Conservation (phyloP, 2,888 invertebrate species). For the Morpho deidamia region DNA sequence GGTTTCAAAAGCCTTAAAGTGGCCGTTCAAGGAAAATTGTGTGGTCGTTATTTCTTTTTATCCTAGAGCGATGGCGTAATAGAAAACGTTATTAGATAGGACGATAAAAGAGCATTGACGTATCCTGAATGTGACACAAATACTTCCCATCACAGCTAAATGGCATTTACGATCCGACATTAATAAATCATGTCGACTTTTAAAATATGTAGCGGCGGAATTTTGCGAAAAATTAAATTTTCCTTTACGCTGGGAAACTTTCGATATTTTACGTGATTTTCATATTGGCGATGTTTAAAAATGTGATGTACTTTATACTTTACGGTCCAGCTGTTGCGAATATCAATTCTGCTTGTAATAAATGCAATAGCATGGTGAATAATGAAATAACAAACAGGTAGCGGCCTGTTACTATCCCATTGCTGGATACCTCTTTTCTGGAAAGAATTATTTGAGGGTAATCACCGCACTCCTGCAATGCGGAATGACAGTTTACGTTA, state of each 20-base stretch:
- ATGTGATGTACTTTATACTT: slow-evolving; percentile 19
- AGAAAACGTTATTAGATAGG: slow-evolving; percentile 22
- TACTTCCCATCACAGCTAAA: slow-evolving; percentile 51
- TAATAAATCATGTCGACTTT: slow-evolving; percentile 65
- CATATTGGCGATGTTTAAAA: slow-evolving; percentile 34
- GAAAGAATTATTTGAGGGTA: too few species aligned
- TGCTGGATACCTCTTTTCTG: too few species aligned
- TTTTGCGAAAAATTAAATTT: slow-evolving; percentile 60
- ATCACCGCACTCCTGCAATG: too few species aligned
- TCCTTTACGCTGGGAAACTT: slow-evolving; percentile 52
- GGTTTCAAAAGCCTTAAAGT: slow-evolving; percentile 16
- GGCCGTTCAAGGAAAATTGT: slow-evolving; percentile 14
- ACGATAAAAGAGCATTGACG: slow-evolving; percentile 36
- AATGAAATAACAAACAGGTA: too few species aligned
- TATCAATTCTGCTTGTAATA: slow-evolving; percentile 13
- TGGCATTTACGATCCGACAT: slow-evolving; percentile 52
- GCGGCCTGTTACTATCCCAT: too few species aligned
- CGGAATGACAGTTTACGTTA: too few species aligned
- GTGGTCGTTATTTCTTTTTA: slow-evolving; percentile 18
- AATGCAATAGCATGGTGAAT: neutral
- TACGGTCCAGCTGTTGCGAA: slow-evolving; percentile 19
- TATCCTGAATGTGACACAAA: slow-evolving; percentile 40
- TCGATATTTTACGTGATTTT: slow-evolving; percentile 59
- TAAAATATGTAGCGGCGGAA: slow-evolving; percentile 54
- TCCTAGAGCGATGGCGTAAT: slow-evolving; percentile 23